phyloP scores from a whole-genome alignment of 2,113 vertebrate species.

The Pseudolaguvia tuberculata region DNA sequence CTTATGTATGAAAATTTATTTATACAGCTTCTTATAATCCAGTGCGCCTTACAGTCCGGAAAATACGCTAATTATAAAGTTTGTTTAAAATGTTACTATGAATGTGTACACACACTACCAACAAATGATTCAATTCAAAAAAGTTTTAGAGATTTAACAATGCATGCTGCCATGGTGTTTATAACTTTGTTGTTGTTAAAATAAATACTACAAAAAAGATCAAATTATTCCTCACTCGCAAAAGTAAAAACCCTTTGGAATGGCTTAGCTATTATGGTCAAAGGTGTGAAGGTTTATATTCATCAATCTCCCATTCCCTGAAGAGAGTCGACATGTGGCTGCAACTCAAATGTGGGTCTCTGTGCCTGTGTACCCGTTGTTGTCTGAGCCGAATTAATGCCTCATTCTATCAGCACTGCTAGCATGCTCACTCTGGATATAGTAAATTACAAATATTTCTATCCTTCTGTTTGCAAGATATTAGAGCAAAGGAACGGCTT shows the following conservation, averaged over 20 bases:
- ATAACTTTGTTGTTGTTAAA: neutral
- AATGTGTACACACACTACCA: too few species aligned
- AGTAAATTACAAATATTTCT: constrained; percentile 19
- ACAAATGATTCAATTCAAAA: too few species aligned
- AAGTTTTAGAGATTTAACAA: too few species aligned
- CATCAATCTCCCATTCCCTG: constrained; percentile 31
- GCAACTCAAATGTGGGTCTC: constrained; percentile 21
- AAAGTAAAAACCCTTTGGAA: constrained; percentile 20
- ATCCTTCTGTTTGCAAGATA: constrained; percentile 8
- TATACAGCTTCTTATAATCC: too few species aligned
- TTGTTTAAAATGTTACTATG: too few species aligned
- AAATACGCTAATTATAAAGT: too few species aligned
- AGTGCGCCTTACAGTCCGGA: too few species aligned
- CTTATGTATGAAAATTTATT: too few species aligned
- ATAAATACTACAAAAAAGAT: neutral
- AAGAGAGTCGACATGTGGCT: constrained; percentile 21
- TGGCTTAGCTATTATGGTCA: constrained; percentile 13
- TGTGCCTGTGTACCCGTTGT: constrained; percentile 21
- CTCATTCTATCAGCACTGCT: constrained; percentile 24
- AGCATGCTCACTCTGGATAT: constrained; percentile 21
- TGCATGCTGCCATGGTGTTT: neutral
- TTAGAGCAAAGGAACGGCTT: constrained; percentile 23
- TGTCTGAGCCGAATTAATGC: constrained; percentile 35
- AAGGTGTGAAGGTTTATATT: constrained; percentile 27
- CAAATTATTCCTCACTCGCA: constrained; percentile 3